Evolutionary conservation across 2,113 vertebrate species (phyloP).

Genomic region (Micronisus gabar): DNA sequence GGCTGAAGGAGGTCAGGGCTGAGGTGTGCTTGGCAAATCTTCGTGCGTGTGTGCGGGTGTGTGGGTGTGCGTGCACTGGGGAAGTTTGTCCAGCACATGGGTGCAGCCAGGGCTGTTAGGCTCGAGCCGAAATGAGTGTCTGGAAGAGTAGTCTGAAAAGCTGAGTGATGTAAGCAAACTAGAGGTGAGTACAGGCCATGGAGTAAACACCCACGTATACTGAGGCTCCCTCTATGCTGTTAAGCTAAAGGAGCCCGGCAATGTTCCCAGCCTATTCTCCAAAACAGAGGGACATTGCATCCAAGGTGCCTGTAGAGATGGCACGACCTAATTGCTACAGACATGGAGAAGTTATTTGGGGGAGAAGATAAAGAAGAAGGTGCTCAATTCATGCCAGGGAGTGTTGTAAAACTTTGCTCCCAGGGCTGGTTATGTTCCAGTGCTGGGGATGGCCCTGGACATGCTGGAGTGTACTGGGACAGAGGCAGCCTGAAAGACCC

Average conservation of each 20-base stretch:
- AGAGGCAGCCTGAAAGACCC: background rate
- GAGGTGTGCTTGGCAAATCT: conserved; percentile 21
- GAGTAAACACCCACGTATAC: background rate
- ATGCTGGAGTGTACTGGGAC: background rate
- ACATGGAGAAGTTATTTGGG: background rate
- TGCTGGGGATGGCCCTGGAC: background rate
- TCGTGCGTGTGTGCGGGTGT: background rate
- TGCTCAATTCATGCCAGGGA: background rate
- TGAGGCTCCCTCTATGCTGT: background rate
- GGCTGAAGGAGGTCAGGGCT: conserved; percentile 43
- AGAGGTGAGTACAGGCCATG: background rate
- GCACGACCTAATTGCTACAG: background rate
- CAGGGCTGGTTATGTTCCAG: background rate
- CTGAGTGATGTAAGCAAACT: background rate
- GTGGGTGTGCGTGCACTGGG: background rate
- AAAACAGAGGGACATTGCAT: background rate
- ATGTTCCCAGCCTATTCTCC: background rate
- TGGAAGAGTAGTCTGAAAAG: background rate
- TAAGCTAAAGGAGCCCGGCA: background rate
- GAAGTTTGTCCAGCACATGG: background rate
- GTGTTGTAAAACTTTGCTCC: background rate
- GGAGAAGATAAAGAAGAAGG: background rate
- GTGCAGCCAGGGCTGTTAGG: background rate
- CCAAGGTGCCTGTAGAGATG: background rate
- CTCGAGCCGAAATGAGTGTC: background rate